Base-by-base conservation (phyloP, 2,797 vertebrate genomes). In the Ciconia nigra region DNA sequence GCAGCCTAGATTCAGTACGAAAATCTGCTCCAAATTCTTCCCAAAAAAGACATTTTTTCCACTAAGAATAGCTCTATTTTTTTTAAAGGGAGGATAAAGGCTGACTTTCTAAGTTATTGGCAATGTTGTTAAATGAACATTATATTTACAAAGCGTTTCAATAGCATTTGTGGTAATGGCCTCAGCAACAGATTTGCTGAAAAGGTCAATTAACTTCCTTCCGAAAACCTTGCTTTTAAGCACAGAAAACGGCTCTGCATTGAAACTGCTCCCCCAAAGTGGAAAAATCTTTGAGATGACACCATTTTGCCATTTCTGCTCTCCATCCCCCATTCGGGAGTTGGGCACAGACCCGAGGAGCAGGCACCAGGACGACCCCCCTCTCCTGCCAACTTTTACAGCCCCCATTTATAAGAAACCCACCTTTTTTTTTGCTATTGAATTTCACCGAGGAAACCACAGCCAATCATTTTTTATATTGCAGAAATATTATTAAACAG, bases 1-100 rank as follows among this genome's bases (percentile, higher is more conserved):
- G 89, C 96, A 97, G 94, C 92, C 96, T 96, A 97, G 96, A 96
- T 95, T 96, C 90, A 89, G 62, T 39, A 88, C 0, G 0, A 96
- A 93, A 94, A 83, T 67, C 86, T 96, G 97, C 84, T 96, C 95
- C 92, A 96, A 93, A 96, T 97, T 92, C 94, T 88, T 94, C 79
- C 63, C 37, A 17, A 62, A 87, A 89, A 94, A 92, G 89, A 78
- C 10, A 54, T 35, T 78, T 90, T 89, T 94, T 37, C 78, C 54
- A 58, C 87, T 89, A 96, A 95, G 79, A 96, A 87, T 54, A 89
- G 78, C 25, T 74, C 14, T 59, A 2, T n/a, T 35, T 87, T 63
- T 83, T 82, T 86, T 18, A 22, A 91, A 85, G 65, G 59, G 59
- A 94, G 61, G 44, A 80, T 85, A 28, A 95, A 91, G 87, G 78